Evolutionary conservation across 2,888 invertebrate species (phyloP).

Genomic region (Sialis lutaria): DNA sequence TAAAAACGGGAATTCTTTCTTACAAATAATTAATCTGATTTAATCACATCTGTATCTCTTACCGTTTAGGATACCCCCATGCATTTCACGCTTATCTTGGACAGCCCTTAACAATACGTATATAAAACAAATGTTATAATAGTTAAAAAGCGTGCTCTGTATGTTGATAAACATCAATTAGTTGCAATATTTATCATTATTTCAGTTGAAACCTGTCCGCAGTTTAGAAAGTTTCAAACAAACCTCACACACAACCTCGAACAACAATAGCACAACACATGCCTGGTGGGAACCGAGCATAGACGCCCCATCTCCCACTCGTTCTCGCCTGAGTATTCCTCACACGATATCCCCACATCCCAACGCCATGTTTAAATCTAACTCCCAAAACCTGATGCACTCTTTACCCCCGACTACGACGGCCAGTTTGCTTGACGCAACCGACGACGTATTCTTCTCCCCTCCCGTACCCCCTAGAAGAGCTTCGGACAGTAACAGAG

Average conservation of each 20-base stretch:
- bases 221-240: slow-evolving; percentile 38
- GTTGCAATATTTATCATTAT: slow-evolving; percentile 11
- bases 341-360: slow-evolving; percentile 4
- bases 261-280: slow-evolving; percentile 20
- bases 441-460: slow-evolving; percentile 27
- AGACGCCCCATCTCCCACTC: slow-evolving; percentile 4
- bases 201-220: slow-evolving; percentile 40
- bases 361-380: neutral
- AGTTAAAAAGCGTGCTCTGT: too few species aligned
- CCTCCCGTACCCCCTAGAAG: slow-evolving; percentile 18
- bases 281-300: slow-evolving; percentile 20
- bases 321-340: too few species aligned
- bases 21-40: too few species aligned
- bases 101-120: too few species aligned
- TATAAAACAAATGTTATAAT: too few species aligned
- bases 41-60: too few species aligned
- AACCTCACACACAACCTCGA: slow-evolving; percentile 35
- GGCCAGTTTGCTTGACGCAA: slow-evolving; percentile 18
- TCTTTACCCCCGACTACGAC: slow-evolving; percentile 1
- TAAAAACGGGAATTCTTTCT: too few species aligned
- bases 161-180: too few species aligned
- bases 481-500: slow-evolving; percentile 11
- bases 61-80: too few species aligned
- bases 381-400: slow-evolving; percentile 1
- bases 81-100: too few species aligned